Evolutionary conservation across 53 echinoderm and acorn worm species (phyloP), one percentile per base, ranked within the genome.

Genomic region (Temnopleurus reevesii): DNA sequence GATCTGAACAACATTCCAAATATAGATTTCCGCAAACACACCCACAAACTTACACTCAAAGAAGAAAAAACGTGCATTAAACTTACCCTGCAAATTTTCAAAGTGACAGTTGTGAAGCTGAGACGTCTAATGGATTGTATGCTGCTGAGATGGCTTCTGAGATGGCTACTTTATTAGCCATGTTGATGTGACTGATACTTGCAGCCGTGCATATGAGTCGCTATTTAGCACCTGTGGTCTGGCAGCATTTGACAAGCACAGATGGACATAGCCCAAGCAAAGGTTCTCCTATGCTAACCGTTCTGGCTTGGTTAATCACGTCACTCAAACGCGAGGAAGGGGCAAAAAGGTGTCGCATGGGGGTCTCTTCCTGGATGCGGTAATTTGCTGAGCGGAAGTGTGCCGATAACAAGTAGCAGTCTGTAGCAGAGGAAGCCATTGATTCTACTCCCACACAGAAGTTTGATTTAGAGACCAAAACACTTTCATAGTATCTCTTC

Each of bases 281-380:
- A 83, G 83, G 49, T 55, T 55, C 55, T 55, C n/a, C 55, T 83
- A 36, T 55, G 79, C 55, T 34, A 55, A 83, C 30, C 19, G 35
- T 33, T 29, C 46, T 83, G 83, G 55, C 38, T 33, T 6, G 36
- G 35, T 36, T 44, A 85, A 85, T 85, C 86, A 85, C 86, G 38
- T 85, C 86, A 61, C 86, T 36, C 24, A 30, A 27, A 85, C 28
- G 12, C 17, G 60, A 36, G 61, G 60, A 61, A 60, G 86, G 84
- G 86, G 86, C 58, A 43, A 60, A 60, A 44, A 60, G 59, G 86
- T 85, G 61, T 58, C 86, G 60, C 43, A 58, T 57, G 86, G 86
- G 84, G 86, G 26, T 83, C 56, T 55, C 83, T 85, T 85, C 86
- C 86, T 85, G 86, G 59, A 85, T 53, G 53, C 36, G 86, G 86